Evolutionary conservation across 2,113 vertebrate species (phyloP).

Genomic region (Paraplagusia blochii): DNA sequence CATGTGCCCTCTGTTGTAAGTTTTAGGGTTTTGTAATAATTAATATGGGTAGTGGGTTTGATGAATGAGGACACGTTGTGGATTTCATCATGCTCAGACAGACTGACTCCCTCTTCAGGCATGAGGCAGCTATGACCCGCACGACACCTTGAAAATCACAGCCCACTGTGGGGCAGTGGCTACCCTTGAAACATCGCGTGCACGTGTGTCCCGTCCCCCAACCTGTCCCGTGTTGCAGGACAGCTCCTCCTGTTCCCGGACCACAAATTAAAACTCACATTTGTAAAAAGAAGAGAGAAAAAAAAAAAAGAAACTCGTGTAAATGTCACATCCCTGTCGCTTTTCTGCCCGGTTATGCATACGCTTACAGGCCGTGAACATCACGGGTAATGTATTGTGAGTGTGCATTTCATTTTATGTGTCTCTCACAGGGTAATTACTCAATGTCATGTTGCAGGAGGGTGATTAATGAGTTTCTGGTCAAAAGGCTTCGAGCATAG

Average conservation of each 20-base stretch:
- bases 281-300: conserved; percentile 10
- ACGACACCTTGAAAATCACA: conserved; percentile 56
- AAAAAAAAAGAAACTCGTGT: conserved; percentile 15
- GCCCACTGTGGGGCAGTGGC: conserved; percentile 26
- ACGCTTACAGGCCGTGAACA: neutral
- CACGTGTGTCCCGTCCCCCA: neutral
- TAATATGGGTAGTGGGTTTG: conserved; percentile 76
- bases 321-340: conserved; percentile 18
- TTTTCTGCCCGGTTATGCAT: conserved; percentile 19
- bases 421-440: conserved; percentile 63
- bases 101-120: conserved; percentile 70
- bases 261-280: conserved; percentile 15
- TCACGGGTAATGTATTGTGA: conserved; percentile 6
- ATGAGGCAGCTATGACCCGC: conserved; percentile 69
- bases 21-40: conserved; percentile 80
- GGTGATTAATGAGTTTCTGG: conserved; percentile 76
- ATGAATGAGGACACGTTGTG: conserved; percentile 80
- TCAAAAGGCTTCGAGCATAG: conserved; percentile 61
- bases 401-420: conserved; percentile 30
- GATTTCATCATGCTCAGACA: conserved; percentile 75
- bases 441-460: conserved; percentile 66
- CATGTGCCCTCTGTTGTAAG: conserved; percentile 75
- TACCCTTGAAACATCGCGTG: conserved; percentile 61
- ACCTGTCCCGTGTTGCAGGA: neutral
- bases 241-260: neutral